Base-by-base conservation (phyloP, 1,140 invertebrate genomes). In the Aphelinus atriplicis region DNA sequence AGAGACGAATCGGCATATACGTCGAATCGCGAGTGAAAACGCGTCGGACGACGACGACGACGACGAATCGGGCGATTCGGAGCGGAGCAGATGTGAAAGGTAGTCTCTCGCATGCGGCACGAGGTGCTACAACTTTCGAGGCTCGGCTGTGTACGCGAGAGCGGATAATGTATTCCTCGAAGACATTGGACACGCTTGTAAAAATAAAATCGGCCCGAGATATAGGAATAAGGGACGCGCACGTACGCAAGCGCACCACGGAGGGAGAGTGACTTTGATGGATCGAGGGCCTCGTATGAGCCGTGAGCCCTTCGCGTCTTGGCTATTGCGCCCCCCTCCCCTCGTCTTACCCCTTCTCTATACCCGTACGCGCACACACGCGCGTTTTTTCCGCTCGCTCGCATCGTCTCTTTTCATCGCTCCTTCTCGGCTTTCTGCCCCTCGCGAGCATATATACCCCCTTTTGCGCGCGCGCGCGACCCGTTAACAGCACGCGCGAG, bases 131-230 rank as follows among this genome's bases (percentile, higher is more conserved):
- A 26, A 26, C 26, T 26, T 26, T 26, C 26, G 26, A 26, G 26
- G 26, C 26, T 26, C 26, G 26, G 26, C 26, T 26, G 26, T n/a
- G 26, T 26, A 26, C 26, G 26, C 26, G 26, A 26, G 26, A 26
- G 26, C 26, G 26, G 26, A n/a, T 66, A 60, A 65, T 64, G 63
- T 58, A 73, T 73, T 65, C 71, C 55, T 51, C 64, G 58, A 76
- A 76, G 69, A 76, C 68, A 76, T 76, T 51, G 64, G 68, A 76
- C 69, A 76, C 64, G 69, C 69, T 76, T 66, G 68, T 72, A 75
- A 75, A 75, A 75, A 75, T 69, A 53, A 75, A 58, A 75, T 75
- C 46, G n/a, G 73, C 45, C 53, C 68, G 47, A 57, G 3, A 4
- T 9, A 62, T 57, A 53, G 9, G 48, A 70, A 26, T 1, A 47